These are phyloP conservation scores for Drosophila bocki DNA, from an alignment of 1,140 invertebrate genomes.

Conservation along the genomic window DNA sequence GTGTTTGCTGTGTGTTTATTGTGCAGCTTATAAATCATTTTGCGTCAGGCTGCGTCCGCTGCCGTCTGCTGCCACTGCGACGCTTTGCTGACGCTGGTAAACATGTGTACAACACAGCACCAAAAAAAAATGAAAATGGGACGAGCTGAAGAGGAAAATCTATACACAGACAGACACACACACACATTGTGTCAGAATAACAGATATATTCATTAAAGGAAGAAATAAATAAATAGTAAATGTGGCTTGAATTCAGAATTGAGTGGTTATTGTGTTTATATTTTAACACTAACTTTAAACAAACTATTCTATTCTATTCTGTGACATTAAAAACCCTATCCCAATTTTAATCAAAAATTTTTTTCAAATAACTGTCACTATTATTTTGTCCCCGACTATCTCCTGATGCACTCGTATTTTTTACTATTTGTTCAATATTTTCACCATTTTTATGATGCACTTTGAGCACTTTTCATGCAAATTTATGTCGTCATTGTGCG, in stretches of 20 bases:
- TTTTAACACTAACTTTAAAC: not conserved
- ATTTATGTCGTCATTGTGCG: slow-evolving; percentile 77
- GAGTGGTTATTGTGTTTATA: not conserved
- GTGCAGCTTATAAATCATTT: slow-evolving; percentile 72
- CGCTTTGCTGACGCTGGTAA: slow-evolving; percentile 78
- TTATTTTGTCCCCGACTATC: slow-evolving; percentile 5
- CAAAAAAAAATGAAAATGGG: slow-evolving; percentile 5
- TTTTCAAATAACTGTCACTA: not conserved
- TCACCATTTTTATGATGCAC: slow-evolving; percentile 51
- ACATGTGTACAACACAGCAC: slow-evolving; percentile 50
- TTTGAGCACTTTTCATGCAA: slow-evolving; percentile 49
- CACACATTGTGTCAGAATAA: slow-evolving; percentile 2
- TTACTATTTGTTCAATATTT: slow-evolving; percentile 59
- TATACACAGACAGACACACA: slow-evolving; percentile 9
- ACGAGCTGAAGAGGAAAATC: slow-evolving; percentile 26
- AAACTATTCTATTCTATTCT: not conserved
- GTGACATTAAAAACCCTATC: not conserved
- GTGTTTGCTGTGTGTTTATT: slow-evolving; percentile 50
- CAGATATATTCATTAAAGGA: not conserved
- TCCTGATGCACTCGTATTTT: slow-evolving; percentile 26
- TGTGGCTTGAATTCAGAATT: not conserved
- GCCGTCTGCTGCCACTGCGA: slow-evolving; percentile 66
- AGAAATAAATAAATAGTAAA: not conserved
- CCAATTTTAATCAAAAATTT: not conserved
- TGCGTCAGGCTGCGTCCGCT: slow-evolving; percentile 67